phyloP scores from a whole-genome alignment of 2,113 vertebrate genomes.

The Carassius gibelio region DNA sequence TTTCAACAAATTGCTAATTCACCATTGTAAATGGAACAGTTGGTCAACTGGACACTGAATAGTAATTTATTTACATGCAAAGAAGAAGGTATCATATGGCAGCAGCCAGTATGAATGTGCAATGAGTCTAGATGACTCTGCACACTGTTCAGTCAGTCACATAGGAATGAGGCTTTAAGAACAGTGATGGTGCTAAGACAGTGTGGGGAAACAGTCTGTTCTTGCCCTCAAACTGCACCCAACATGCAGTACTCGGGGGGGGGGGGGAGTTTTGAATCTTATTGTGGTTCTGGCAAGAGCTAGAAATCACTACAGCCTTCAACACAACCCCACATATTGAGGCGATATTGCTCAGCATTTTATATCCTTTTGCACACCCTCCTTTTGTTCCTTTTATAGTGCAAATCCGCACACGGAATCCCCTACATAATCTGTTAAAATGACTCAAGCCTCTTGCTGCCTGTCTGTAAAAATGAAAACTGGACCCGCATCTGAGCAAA shows the following conservation, averaged over 20 bases:
- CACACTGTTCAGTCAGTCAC: background rate
- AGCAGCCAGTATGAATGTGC: background rate
- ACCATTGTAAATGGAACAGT: background rate
- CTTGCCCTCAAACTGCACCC: conserved; percentile 12
- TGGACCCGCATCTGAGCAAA: conserved; percentile 17
- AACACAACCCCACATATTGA: conserved; percentile 10
- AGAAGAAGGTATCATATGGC: background rate
- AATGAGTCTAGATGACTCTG: conserved; percentile 1
- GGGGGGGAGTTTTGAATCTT: background rate
- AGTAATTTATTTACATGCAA: background rate
- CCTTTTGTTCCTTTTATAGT: conserved; percentile 23
- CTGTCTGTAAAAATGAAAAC: conserved; percentile 30
- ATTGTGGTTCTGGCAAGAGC: background rate
- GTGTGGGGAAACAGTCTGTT: background rate
- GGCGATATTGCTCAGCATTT: conserved; percentile 13
- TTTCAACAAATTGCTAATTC: background rate
- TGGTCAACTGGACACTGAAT: background rate
- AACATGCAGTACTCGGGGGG: background rate
- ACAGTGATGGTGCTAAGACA: background rate
- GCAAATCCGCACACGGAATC: background rate
- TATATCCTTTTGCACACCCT: conserved; percentile 6
- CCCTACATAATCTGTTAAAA: conserved; percentile 25
- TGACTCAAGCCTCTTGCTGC: background rate
- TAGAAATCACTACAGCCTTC: conserved; percentile 19
- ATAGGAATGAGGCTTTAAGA: conserved; percentile 8